These are phyloP conservation scores for Onychorhynchus coronatus DNA, from an alignment of 2,113 vertebrate genomes.

Conservation along the genomic window DNA sequence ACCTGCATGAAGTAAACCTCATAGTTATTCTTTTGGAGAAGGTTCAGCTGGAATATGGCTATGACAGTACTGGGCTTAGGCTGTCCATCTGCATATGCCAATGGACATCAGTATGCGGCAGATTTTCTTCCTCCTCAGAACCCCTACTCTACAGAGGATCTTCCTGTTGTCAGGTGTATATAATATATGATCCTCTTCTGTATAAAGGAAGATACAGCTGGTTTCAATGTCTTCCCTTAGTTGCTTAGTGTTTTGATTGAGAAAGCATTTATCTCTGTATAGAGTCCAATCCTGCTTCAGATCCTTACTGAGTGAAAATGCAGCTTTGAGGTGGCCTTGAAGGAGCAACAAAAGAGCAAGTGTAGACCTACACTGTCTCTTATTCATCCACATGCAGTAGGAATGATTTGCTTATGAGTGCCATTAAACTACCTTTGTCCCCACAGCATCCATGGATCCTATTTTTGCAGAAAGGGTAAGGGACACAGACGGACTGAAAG, in stretches of 20 bases:
- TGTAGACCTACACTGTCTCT: background rate
- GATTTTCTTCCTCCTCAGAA: background rate
- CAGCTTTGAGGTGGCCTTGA: background rate
- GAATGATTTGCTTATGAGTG: background rate
- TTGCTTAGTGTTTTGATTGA: background rate
- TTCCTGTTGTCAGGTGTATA: background rate
- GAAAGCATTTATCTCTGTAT: background rate
- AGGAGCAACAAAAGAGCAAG: background rate
- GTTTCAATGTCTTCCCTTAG: background rate
- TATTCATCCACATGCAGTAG: background rate
- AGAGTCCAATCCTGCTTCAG: background rate
- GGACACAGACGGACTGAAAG: background rate
- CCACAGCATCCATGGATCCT: background rate
- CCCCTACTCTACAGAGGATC: background rate
- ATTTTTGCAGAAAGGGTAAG: background rate
- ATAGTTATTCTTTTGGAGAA: background rate
- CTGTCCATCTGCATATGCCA: background rate
- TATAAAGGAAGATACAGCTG: background rate
- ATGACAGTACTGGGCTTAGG: background rate
- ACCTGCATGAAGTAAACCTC: background rate
- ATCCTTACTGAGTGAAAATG: background rate
- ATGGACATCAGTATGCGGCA: background rate
- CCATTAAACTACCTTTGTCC: background rate
- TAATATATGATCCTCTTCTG: background rate
- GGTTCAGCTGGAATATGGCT: background rate